Conservation (phyloP, 2,797 vertebrate genomes). For the Cottoperca gobio region DNA sequence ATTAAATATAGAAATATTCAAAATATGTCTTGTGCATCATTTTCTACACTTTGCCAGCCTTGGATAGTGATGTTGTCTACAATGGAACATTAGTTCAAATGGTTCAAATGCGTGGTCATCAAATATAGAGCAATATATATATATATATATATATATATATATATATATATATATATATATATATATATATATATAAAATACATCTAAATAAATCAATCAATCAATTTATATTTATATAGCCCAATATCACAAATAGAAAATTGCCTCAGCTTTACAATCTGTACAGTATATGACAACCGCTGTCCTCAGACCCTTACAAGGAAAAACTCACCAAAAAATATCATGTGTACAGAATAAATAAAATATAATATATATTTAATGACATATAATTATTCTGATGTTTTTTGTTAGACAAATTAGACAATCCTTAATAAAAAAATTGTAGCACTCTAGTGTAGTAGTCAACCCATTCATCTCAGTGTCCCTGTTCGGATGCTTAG, state of each 20-base stretch:
- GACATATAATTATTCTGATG: neutral
- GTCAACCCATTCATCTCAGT: neutral
- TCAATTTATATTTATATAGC: no score
- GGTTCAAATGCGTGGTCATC: neutral
- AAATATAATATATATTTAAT: neutral
- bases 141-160: no score
- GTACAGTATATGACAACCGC: no score
- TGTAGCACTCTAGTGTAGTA: neutral
- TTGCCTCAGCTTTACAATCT: no score
- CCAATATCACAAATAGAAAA: no score
- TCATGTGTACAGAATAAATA: no score
- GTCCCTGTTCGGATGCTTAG: no score
- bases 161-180: no score
- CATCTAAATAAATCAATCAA: no score
- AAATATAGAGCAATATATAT: neutral
- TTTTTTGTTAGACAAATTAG: neutral
- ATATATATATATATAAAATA: no score
- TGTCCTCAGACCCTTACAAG: no score
- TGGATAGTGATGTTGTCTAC: neutral
- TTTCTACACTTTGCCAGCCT: neutral
- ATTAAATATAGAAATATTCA: slow-evolving; percentile 19
- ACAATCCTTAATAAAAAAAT: neutral
- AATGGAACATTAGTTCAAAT: neutral
- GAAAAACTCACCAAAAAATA: no score
- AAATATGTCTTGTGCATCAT: neutral